phyloP scores from a whole-genome alignment of 2,888 invertebrate genomes.

The Megaustenia siamemsis region DNA sequence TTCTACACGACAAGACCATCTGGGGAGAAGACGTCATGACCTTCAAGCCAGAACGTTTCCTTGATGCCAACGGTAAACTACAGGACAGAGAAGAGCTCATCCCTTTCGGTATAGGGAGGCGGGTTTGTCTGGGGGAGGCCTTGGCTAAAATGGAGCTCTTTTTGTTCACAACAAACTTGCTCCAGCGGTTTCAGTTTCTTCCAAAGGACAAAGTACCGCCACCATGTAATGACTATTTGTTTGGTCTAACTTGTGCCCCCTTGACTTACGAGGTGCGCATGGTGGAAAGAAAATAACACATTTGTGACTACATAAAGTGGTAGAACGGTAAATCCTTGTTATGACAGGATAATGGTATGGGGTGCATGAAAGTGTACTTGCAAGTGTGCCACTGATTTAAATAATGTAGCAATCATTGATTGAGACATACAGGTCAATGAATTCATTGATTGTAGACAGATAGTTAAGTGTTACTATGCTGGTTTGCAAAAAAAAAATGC shows the following conservation, averaged over 20 bases:
- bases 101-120: constrained; percentile 71
- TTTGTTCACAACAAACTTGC: neutral
- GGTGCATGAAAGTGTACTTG: too few relatives aligned
- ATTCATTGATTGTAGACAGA: too few relatives aligned
- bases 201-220: neutral
- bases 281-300: constrained; percentile 6
- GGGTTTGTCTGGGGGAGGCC: constrained; percentile 71
- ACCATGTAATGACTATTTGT: neutral
- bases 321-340: too few relatives aligned
- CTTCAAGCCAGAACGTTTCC: constrained; percentile 65
- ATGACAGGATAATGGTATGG: too few relatives aligned
- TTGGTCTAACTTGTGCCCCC: neutral
- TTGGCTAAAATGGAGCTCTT: constrained; percentile 66
- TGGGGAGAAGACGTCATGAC: neutral
- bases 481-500: too few relatives aligned
- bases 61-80: constrained; percentile 62
- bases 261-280: neutral
- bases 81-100: constrained; percentile 67
- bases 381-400: too few relatives aligned
- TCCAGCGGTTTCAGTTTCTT: neutral
- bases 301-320: too few relatives aligned
- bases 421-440: too few relatives aligned
- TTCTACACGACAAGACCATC: neutral
- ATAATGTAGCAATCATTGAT: too few relatives aligned
- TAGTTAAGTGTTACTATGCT: too few relatives aligned